These are phyloP conservation scores for Drosophila neotestacea DNA, from an alignment of 2,888 invertebrate genomes.

Conservation along the genomic window DNA sequence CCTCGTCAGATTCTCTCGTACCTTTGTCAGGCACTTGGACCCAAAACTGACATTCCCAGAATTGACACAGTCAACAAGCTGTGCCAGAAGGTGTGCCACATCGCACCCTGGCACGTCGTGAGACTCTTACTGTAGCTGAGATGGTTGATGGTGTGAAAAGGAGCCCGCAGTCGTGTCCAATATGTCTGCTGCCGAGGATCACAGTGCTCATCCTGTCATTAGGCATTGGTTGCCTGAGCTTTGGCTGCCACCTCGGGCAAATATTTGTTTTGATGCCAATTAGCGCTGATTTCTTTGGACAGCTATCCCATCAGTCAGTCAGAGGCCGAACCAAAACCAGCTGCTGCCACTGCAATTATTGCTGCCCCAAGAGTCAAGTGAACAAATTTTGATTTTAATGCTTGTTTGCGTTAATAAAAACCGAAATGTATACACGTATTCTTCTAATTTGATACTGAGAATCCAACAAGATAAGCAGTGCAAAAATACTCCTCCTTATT, in stretches of 20 bases:
- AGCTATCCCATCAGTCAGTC: slow-evolving; percentile 56
- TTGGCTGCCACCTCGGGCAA: slow-evolving; percentile 72
- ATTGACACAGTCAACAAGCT: slow-evolving; percentile 72
- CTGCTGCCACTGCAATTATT: slow-evolving; percentile 64
- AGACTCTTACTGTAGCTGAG: slow-evolving; percentile 1
- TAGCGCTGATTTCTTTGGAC: slow-evolving; percentile 78
- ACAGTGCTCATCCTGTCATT: slow-evolving; percentile 69
- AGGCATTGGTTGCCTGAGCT: slow-evolving; percentile 53
- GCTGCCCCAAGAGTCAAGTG: slow-evolving; percentile 48
- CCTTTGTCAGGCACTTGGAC: slow-evolving; percentile 5
- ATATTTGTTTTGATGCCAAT: slow-evolving; percentile 81
- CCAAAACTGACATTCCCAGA: slow-evolving; percentile 64
- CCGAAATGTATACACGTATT: slow-evolving; percentile 31
- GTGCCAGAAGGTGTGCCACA: slow-evolving; percentile 68
- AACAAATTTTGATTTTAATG: slow-evolving; percentile 73
- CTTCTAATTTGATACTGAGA: slow-evolving; percentile 57
- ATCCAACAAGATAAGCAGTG: slow-evolving; percentile 19
- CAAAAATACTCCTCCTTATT: slow-evolving; percentile 3
- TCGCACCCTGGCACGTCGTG: slow-evolving; percentile 61
- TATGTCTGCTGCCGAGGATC: slow-evolving; percentile 48
- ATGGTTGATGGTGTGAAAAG: slow-evolving; percentile 64
- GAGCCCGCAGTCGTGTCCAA: slow-evolving; percentile 44
- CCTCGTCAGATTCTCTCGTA: neutral
- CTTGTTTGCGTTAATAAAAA: slow-evolving; percentile 79
- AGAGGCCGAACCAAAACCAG: slow-evolving; percentile 25